A percentile compares a stretch with the other conserved stretches of the same genome.
phyloP scores from a whole-genome alignment of 2,113 vertebrate genomes.

The Aptenodytes forsteri region DNA sequence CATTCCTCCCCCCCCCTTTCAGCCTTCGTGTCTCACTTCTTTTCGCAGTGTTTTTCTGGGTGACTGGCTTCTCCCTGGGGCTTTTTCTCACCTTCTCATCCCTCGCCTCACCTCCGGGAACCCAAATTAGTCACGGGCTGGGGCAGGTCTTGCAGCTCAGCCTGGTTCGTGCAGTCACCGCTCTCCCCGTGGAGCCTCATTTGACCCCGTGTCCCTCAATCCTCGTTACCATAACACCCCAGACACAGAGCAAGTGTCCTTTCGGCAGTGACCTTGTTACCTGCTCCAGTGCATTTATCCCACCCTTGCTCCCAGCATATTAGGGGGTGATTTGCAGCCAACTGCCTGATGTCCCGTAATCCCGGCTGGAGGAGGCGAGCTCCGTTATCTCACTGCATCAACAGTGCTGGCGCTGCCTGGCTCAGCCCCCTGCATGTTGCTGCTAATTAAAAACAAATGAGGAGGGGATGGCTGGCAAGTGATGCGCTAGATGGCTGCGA shows the following conservation, averaged over 20 bases:
- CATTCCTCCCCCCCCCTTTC: not conserved
- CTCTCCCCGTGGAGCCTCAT: accelerated
- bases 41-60: accelerated
- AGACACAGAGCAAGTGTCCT: not conserved
- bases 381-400: not conserved
- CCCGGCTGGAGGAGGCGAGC: not conserved
- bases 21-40: not conserved
- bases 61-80: not conserved
- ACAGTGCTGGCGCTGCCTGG: not conserved
- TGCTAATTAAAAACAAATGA: not conserved
- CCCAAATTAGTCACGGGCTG: not conserved
- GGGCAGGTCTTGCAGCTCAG: not conserved
- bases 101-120: accelerated
- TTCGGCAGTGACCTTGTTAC: not conserved
- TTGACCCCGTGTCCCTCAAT: not conserved
- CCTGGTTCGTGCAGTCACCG: accelerated
- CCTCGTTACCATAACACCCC: accelerated
- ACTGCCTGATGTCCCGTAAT: not conserved
- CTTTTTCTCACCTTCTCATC: not conserved
- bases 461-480: not conserved
- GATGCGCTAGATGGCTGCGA: not conserved
- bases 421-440: not conserved
- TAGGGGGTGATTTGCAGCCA: not conserved
- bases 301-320: not conserved
- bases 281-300: not conserved